These are phyloP conservation scores for Helleia helle DNA, from an alignment of 2,888 invertebrate genomes.

Conservation along the genomic window DNA sequence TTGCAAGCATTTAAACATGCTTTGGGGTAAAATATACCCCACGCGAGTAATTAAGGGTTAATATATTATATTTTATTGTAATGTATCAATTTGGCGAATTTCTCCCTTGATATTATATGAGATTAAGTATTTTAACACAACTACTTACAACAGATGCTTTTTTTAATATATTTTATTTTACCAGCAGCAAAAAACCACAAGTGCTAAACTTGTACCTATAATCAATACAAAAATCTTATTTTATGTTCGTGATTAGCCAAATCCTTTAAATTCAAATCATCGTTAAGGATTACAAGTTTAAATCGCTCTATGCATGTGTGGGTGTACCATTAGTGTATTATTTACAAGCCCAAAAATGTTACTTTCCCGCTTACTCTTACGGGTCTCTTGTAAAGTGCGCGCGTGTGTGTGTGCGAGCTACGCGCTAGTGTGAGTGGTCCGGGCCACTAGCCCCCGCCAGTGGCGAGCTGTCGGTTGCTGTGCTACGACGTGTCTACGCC, in stretches of 20 bases:
- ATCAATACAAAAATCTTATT: constrained; percentile 20
- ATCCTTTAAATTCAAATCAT: constrained; percentile 66
- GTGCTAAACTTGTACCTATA: too few relatives aligned
- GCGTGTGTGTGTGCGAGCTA: constrained; percentile 40
- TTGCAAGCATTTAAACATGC: too few relatives aligned
- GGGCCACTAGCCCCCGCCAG: constrained; percentile 70
- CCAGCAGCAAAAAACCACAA: background rate
- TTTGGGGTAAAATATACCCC: too few relatives aligned
- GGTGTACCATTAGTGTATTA: constrained; percentile 55
- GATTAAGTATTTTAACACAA: too few relatives aligned
- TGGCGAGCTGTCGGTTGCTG: constrained; percentile 56
- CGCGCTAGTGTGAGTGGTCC: constrained; percentile 50
- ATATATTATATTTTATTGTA: too few relatives aligned
- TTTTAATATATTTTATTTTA: background rate
- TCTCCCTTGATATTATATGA: too few relatives aligned
- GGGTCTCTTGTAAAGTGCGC: constrained; percentile 37
- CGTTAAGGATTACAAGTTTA: constrained; percentile 69
- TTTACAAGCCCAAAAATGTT: constrained; percentile 65
- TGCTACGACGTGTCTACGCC: constrained; percentile 58
- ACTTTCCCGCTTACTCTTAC: constrained; percentile 59
- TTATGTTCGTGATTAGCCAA: constrained; percentile 39
- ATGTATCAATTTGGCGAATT: too few relatives aligned
- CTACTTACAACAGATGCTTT: background rate
- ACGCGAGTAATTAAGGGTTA: too few relatives aligned
- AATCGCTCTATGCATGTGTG: constrained; percentile 56